These are phyloP conservation scores for Penaeus japonicus DNA, from an alignment of 1,140 invertebrate species.

Conservation along the genomic window DNA sequence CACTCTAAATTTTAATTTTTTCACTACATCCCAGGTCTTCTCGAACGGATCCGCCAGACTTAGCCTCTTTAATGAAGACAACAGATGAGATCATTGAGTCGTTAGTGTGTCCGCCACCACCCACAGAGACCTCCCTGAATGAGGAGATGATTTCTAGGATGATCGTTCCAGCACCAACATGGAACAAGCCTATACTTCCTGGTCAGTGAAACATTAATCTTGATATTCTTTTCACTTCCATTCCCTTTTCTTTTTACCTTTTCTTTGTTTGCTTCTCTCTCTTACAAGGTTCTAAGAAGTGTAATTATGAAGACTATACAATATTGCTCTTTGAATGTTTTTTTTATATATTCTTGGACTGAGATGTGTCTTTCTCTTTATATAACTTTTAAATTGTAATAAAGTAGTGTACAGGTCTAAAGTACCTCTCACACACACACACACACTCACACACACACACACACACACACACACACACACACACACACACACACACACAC, in stretches of 20 bases:
- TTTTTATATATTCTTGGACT: too few species aligned
- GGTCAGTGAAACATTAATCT: constrained; percentile 28
- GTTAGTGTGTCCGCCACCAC: constrained; percentile 93
- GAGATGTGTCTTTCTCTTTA: too few species aligned
- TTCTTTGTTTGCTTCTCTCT: not conserved
- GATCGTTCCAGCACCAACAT: constrained; percentile 93
- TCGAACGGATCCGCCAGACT: constrained; percentile 90
- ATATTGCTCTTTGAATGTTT: too few species aligned
- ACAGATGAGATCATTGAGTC: constrained; percentile 95
- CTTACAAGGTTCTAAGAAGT: too few species aligned
- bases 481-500: too few species aligned
- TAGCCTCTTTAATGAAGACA: constrained; percentile 78
- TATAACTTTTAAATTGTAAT: too few species aligned
- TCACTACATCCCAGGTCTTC: constrained; percentile 71
- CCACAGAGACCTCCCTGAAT: constrained; percentile 89
- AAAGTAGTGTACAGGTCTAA: too few species aligned
- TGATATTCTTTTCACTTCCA: not conserved
- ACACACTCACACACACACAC: too few species aligned
- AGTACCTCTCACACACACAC: too few species aligned
- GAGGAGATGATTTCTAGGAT: constrained; percentile 95
- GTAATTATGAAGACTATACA: too few species aligned
- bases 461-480: too few species aligned
- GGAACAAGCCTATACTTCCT: constrained; percentile 74
- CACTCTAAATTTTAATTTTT: not conserved
- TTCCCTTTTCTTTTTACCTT: constrained; percentile 41